These are phyloP conservation scores for Lasioglossum leucozonium DNA, from an alignment of 2,888 invertebrate genomes.

Conservation along the genomic window DNA sequence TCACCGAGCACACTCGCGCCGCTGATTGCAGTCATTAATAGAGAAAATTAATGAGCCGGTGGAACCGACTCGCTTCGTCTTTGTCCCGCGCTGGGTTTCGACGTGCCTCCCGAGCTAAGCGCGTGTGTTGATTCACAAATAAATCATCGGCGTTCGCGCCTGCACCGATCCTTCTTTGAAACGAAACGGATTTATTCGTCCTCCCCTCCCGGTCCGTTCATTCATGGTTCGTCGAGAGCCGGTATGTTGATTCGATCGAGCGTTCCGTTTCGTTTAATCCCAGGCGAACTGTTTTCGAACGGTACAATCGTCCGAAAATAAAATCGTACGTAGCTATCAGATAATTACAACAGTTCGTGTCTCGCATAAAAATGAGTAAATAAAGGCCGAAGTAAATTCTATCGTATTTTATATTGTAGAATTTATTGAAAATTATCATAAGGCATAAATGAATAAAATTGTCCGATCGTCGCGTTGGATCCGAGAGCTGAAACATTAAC, in stretches of 20 bases:
- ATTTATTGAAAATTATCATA: no score
- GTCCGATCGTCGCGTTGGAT: no score
- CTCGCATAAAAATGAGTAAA: background rate
- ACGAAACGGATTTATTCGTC: slow-evolving; percentile 40
- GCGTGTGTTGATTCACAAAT: slow-evolving; percentile 64
- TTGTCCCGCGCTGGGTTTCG: slow-evolving; percentile 66
- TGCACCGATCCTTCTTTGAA: slow-evolving; percentile 24
- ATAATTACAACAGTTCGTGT: background rate
- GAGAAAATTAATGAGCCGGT: slow-evolving; percentile 72
- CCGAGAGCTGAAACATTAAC: background rate
- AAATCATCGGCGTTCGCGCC: slow-evolving; percentile 63
- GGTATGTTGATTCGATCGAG: background rate
- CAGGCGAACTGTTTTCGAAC: background rate
- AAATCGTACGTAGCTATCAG: background rate
- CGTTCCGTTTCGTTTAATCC: background rate
- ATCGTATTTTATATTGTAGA: no score
- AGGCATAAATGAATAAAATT: no score
- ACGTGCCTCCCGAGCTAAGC: slow-evolving; percentile 57
- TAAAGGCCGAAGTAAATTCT: no score
- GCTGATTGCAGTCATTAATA: slow-evolving; percentile 74
- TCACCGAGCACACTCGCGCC: slow-evolving; percentile 64
- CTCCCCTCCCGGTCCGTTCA: background rate
- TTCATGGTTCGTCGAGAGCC: background rate
- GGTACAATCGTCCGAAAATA: background rate
- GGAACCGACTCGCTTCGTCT: slow-evolving; percentile 66